Base-by-base conservation (phyloP, 2,113 vertebrate species). In the Heterochromis multidens region DNA sequence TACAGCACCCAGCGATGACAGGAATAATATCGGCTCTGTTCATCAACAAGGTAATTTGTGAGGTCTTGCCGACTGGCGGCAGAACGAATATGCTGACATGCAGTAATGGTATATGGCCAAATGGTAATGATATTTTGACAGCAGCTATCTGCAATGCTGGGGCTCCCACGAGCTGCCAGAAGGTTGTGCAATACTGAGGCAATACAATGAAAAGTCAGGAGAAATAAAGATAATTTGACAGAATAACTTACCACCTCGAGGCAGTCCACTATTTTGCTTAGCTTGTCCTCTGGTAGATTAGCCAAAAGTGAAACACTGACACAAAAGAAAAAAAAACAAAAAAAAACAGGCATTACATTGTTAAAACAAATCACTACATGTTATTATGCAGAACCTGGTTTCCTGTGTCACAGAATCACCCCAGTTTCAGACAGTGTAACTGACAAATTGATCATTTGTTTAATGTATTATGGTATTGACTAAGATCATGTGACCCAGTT, bases 211-310 rank as follows among this genome's bases (percentile, higher is more conserved):
- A 81, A 88, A 87, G 84, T 91, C 37, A 17, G 62, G 4, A 33
- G 84, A 83, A 86, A 65, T n/a, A 62, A 2, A 84, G 78, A 83
- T 67, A 61, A 72, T 76, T 58, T 88, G 88, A 88, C 74, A 77
- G 86, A 78, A 87, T 33, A 67, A 96, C 96, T 96, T 92, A 96
- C 96, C 95, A 96, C 96, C 90, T 96, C 96, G 23, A 96, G 91
- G 85, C 96, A 96, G 93, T 96, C 96, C 86, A 96, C 96, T 79
- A 96, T 96, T 91, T 95, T 96, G 80, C 89, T 93, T 7, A 96
- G 91, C 87, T 96, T 96, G 89, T 96, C 96, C 27, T 96, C 96
- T 5, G 96, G 96, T 23, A 96, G 88, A 82, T 93, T 94, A 12
- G 95, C 93, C 92, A 96, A 80, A 72, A 96, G 94, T 12, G 95